Percentiles rank a stretch among this genome's conserved stretches.
These are phyloP conservation scores for Epizoanthus scotinus DNA, from an alignment of 92 coral and sea anemone species.

Conservation along the genomic window DNA sequence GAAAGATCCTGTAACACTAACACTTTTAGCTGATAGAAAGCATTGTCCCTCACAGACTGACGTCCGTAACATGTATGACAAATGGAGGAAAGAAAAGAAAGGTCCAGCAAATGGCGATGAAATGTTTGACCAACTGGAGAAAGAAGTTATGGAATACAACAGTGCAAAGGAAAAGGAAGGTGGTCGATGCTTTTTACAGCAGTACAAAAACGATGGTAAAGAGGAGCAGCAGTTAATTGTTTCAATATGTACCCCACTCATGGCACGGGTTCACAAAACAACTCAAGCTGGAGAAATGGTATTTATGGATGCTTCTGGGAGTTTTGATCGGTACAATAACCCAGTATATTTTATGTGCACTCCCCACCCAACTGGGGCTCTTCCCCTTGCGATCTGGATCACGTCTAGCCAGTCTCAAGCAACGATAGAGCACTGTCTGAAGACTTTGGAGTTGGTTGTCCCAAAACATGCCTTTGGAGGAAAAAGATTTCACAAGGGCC, in stretches of 20 bases:
- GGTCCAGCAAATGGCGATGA: constrained; percentile 56
- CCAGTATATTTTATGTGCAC: constrained; percentile 57
- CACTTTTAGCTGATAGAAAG: constrained; percentile 46
- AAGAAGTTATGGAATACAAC: constrained; percentile 39
- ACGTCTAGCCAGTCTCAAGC: constrained; percentile 50
- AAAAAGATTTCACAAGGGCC: constrained; percentile 42
- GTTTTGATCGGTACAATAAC: constrained; percentile 60
- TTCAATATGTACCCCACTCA: constrained; percentile 45
- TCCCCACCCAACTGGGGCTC: constrained; percentile 55
- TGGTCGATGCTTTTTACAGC: constrained; percentile 50
- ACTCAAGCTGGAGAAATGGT: constrained; percentile 63
- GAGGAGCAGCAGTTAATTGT: constrained; percentile 42
- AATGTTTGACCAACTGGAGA: constrained; percentile 52
- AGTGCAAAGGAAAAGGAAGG: constrained; percentile 35
- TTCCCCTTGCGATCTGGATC: constrained; percentile 51
- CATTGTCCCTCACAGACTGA: constrained; percentile 53
- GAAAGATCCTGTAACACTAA: constrained; percentile 47
- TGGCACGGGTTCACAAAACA: constrained; percentile 40
- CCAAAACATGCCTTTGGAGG: constrained; percentile 51
- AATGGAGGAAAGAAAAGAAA: constrained; percentile 49
- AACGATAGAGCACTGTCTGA: constrained; percentile 25
- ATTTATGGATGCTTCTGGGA: constrained; percentile 55
- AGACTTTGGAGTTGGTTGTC: constrained; percentile 28
- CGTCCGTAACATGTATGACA: constrained; percentile 44
- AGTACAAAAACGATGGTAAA: constrained; percentile 18